A percentile compares a stretch with the other conserved stretches of the same genome.
These are phyloP conservation scores for Nannospalax galili DNA, from an alignment of 2,113 vertebrate species.

Conservation along the genomic window DNA sequence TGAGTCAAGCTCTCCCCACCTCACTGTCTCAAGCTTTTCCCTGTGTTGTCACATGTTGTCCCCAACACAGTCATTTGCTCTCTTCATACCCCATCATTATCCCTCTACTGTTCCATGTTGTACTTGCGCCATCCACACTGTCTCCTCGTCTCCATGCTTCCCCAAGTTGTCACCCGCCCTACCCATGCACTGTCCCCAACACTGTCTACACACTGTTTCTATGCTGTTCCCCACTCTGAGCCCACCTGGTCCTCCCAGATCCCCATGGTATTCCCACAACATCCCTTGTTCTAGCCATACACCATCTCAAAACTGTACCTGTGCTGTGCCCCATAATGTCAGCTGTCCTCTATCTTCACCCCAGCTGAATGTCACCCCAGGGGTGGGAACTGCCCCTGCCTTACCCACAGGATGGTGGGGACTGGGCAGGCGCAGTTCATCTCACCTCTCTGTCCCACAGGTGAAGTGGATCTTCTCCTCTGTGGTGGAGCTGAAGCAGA, in stretches of 20 bases:
- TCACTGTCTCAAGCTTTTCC: background rate
- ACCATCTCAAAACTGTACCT: background rate
- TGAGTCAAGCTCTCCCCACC: background rate
- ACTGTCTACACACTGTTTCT: too few species aligned
- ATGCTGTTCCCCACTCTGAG: fast-evolving
- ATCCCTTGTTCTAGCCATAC: background rate
- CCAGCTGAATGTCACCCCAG: too few species aligned
- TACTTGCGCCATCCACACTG: too few species aligned
- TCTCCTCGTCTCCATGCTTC: background rate
- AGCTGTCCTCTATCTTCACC: background rate
- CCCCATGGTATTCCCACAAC: background rate
- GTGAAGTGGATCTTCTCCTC: constrained; percentile 78
- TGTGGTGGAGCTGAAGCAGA: constrained; percentile 34
- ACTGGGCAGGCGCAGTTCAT: too few species aligned
- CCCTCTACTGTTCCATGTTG: too few species aligned
- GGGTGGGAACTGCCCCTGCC: too few species aligned
- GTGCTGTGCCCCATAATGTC: fast-evolving
- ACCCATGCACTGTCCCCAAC: background rate
- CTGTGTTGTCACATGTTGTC: too few species aligned
- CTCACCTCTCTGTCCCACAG: background rate
- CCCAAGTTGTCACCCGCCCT: too few species aligned
- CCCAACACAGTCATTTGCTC: background rate
- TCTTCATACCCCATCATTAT: background rate
- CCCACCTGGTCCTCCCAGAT: too few species aligned
- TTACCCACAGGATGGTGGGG: background rate